Base-by-base conservation (phyloP, 1,140 invertebrate species). In the Cotesia glomerata region DNA sequence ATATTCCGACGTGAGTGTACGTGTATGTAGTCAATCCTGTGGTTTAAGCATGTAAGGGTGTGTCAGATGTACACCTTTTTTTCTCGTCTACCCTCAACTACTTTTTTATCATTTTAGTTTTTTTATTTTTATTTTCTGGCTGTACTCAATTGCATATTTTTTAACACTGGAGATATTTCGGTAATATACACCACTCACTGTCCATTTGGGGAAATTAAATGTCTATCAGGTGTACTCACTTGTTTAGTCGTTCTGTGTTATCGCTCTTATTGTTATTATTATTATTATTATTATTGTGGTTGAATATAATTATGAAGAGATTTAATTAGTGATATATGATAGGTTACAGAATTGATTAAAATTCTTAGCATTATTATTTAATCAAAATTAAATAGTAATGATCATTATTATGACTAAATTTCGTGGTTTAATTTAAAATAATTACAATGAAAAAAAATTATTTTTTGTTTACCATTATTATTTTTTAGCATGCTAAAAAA, bases 1-100 rank as follows among this genome's bases (percentile, higher is more conserved):
- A 45, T 80, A 80, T 76, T 80, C 70, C 62, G 79, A 81, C 78
- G 79, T 79, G 79, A 75, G 65, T 75, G 78, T 77, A 74, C 76
- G 77, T 82, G 78, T 75, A 74, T 72, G 68, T 72, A 65, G 63
- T 52, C 69, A 58, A 69, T 39, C 34, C 59, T 49, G 64, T 45
- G 36, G 56, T 65, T 18, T 26, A 26, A 35, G 52, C 34, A 34
- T 59, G 58, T 62, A 26, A 65, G 59, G 9, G 67, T 69, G 54
- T 14, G 18, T 58, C 58, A 39, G 39, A 70, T 35, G 16, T 56
- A 45, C 59, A 71, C 56, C 35, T 54, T 69, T 67, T 62, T 61
- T 63, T 62, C 14, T 51, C 39, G 34, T 32, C 26, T 36, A 18
- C 9, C 18, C 49, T 61, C 56, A 5, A 13, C 9, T 56, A 18